Evolutionary conservation across 2,888 invertebrate species (phyloP), one percentile per base, ranked within the genome.

Genomic region (Pollenia amentaria): DNA sequence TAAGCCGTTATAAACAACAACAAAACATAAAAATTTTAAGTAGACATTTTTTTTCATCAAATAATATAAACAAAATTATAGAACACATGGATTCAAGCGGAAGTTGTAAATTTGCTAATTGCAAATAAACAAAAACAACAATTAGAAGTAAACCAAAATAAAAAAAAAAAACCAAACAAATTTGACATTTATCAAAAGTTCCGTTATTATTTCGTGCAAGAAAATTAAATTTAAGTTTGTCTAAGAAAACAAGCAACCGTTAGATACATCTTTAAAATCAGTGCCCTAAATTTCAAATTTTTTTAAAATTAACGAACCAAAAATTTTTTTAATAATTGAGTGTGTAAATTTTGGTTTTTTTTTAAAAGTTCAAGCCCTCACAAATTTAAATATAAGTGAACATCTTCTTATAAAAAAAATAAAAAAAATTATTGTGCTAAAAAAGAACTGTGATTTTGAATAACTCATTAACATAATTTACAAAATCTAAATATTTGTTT

Each of bases 101-200:
- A 88, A 77, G 77, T 83, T 84, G 77, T 67, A 46, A 87, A 78
- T 88, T 88, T 77, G 44, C 57, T 65, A 88, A 88, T 88, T 80
- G 85, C 80, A 87, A 70, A 53, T 81, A 88, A 55, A 48, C n/a
- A 65, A 51, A 64, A 62, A 53, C 9, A 53, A 73, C 48, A 73
- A 42, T n/a, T 29, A 4, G 6, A 88, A 69, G 40, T 79, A 88
- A 53, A 53, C 16, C 51, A 57, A 42, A 64, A 48, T 3, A 21
- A 77, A n/a, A 87, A 53, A 6, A 53, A 40, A 9, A 2, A 18
- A 69, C 7, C 48, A 51, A 70, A 18, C 10, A 69, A 40, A 55
- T 40, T 29, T 29, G 29, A 38, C 42, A 40, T 21, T 72, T 73
- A 57, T 38, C 6, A 12, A 48, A 72, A 81, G n/a, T 51, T 42